Base-by-base conservation (phyloP, 2,797 vertebrate species). In the Cyprinella venusta region DNA sequence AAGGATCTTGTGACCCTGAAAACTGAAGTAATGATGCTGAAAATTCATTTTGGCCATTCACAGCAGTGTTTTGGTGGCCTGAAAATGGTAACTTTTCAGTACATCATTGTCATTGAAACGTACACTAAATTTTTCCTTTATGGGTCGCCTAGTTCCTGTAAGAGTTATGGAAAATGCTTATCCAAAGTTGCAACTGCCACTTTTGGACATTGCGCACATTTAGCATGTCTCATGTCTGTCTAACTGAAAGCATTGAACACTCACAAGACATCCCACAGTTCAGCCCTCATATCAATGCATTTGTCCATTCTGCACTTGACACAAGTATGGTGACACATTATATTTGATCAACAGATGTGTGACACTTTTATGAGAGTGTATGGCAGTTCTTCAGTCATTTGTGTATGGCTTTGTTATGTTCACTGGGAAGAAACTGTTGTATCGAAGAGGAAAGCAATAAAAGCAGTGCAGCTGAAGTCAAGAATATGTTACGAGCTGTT, bases 371-470 rank as follows among this genome's bases (percentile, higher is more conserved):
- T 63, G 24, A 52, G 74, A 68, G 64, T 52, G 36, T 18, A 21
- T 48, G 48, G 70, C 65, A 42, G 24, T 70, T 81, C 48, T 63
- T 63, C 71, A 63, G 45, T 61, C 79, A 30, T 54, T 77, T 24
- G 52, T 64, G 59, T 67, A 61, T 67, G 54, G 76, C 48, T 81
- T 81, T 78, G 54, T 76, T 68, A 65, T 68, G 65, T 64, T 76
- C n/a, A 72, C 68, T 74, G 68, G 63, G 18, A 30, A 48, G 40
- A 45, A 48, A 52, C 40, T 65, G 36, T 45, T 26, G 24, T n/a
- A 33, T 71, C 74, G 61, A 75, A 42, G 36, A 56, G 45, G 33
- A 78, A 78, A 82, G 67, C 50, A 76, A 78, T 69, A 68, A 70
- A 81, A 76, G 30, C 61, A 79, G 67, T 26, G 16, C 36, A 67